Base-by-base conservation (phyloP, 2,888 invertebrate species). In the Stenodema calcarata region DNA sequence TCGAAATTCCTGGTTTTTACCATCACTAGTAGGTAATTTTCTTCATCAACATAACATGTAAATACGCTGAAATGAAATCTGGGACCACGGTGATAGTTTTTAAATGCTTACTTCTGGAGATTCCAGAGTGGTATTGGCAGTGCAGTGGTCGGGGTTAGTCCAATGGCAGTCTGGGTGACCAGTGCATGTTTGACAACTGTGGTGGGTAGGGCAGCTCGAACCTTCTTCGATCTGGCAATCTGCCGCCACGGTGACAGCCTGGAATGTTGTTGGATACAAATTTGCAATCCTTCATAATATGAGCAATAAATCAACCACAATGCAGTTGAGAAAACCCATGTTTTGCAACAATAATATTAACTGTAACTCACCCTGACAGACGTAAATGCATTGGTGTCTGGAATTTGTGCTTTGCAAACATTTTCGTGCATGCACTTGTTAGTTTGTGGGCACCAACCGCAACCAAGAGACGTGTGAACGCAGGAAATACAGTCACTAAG, bases 141-240 rank as follows among this genome's bases (percentile, higher is more conserved):
- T 87, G 84, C 90, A 90, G 41, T 89, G 88, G 6, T 93, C 92
- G 81, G 94, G 93, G 81, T 93, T 93, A 89, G 94, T 93, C 94
- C 94, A 94, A 89, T 93, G 93, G 90, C 96, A 96, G 54, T 92
- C 91, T 88, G 93, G 91, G 91, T 95, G 93, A 16, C 95, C 94
- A 83, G 94, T 93, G 91, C 98, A 98, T 0, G 97, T 95, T 30
- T 95, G 94, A 91, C 98, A 98, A 41, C 95, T 97, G 92, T 97
- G 97, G 89, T 97, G 92, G 88, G 96, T 94, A 87, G 93, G 94
- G 91, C 98, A 98, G 87, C 93, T 94, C 89, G 93, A 93, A 11
- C 93, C 93, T 42, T 93, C 93, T 88, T 94, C 94, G 27, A 92
- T 91, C 7, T 94, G 93, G 90, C 96, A 96, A 87, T 94, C 92